Base-by-base conservation (phyloP, 2,113 vertebrate species). In the Bettongia penicillata region DNA sequence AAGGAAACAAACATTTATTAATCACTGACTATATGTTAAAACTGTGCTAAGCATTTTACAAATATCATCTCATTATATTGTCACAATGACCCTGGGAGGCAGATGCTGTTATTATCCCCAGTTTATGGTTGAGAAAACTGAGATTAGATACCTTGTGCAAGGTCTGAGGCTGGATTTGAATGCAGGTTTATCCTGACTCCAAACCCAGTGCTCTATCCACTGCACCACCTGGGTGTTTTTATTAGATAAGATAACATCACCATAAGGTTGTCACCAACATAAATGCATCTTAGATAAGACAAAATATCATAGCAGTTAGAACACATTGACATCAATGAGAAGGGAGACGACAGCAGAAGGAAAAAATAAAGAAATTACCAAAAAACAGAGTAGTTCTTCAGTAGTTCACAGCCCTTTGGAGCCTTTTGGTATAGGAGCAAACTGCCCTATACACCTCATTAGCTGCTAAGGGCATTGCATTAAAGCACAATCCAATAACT, bases 191-290 rank as follows among this genome's bases (percentile, higher is more conserved):
- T 43, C 68, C 68, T 77, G 68, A 19, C 68, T 77, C 61, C 61
- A 37, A 68, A 68, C 11, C 31, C 61, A 68, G 11, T 19, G 14
- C 12, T 68, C 37, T 43, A 77, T 6, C 68, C 68, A 77, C 16
- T 77, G 37, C 5, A 43, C 12, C 14, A 19, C 61, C 14, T 43
- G 43, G 37, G 5, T n/a, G 16, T 5, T 5, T 77, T 8, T n/a
- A 7, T 93, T n/a, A 95, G 95, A 47, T 91, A 52, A 94, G 91
- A 51, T 11, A 4, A 77, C 37, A 37, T 57, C 91, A 93, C 89
- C 68, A 53, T 93, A 47, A 0, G 89, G 95, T 77, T 91, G 52
- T 93, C 93, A 92, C 93, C 77, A 84, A 95, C 96, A 94, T 49
- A 97, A 95, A 8, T 6, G 0, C 92, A 53, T 24, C 23, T 57